Evolutionary conservation across 2,888 invertebrate genomes (phyloP).

Genomic region (Endotricha flammealis): DNA sequence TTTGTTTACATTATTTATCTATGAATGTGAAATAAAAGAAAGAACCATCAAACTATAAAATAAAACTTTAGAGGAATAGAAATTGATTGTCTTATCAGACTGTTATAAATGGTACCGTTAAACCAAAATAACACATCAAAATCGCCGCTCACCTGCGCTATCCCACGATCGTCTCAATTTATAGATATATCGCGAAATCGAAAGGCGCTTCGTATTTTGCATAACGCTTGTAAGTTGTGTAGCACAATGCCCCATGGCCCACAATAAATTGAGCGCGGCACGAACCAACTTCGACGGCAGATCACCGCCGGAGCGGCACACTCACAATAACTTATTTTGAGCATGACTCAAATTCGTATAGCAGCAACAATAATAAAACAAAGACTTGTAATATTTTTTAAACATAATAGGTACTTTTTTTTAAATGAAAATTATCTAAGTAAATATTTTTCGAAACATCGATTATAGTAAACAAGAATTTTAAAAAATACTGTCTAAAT

Average conservation of each 20-base stretch:
- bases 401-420: too few species aligned
- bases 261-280: constrained; percentile 32
- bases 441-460: too few species aligned
- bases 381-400: not conserved
- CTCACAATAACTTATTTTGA: not conserved
- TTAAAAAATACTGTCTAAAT: too few species aligned
- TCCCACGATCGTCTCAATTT: constrained; percentile 70
- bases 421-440: too few species aligned
- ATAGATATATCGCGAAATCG: constrained; percentile 69
- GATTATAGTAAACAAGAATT: too few species aligned
- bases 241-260: constrained; percentile 53
- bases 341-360: not conserved
- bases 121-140: constrained; percentile 59
- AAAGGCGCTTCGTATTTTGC: constrained; percentile 72
- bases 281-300: constrained; percentile 7
- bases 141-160: constrained; percentile 62
- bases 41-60: too few species aligned
- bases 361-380: not conserved
- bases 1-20: too few species aligned
- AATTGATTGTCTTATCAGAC: constrained; percentile 22
- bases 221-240: constrained; percentile 64
- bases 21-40: too few species aligned
- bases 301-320: not conserved
- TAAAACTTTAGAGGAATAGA: constrained; percentile 1
- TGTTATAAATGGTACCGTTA: constrained; percentile 44